Evolutionary conservation across 1,140 invertebrate genomes (phyloP), one percentile per base, ranked within the genome.

Genomic region (Drosophila punjabiensis): DNA sequence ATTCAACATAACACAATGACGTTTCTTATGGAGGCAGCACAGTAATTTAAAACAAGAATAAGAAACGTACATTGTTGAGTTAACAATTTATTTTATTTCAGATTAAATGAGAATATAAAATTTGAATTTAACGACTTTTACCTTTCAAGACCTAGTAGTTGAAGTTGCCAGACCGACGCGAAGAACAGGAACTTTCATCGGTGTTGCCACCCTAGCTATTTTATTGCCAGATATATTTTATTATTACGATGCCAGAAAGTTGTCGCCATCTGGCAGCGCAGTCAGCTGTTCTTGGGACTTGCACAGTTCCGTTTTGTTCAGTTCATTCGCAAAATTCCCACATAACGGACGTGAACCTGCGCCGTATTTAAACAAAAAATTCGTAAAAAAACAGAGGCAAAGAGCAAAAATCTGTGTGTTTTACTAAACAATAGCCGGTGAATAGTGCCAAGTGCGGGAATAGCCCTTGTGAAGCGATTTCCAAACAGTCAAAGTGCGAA

Each of bases 261-360:
- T 32, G 5, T 4, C 3, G 2, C n/a, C 4, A 18, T 55, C 32
- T 70, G 47, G 37, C 62, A 67, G 37, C 30, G 6, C 28, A 10
- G 13, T 56, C 73, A 76, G 73, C 73, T 76, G 73, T 47, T 71
- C 13, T n/a, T 30, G 20, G 13, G 30, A 35, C 37, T 68, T 55
- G 28, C 47, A 13, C 37, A 20, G 47, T 67, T 59, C 45, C 52
- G 41, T 71, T 59, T 33, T 73, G 67, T 71, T 50, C 67, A 73
- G 50, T 76, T 52, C 11, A 28, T 75, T 65, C 70, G 60, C 69
- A 39, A 16, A 43, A 43, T 53, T 52, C 60, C 64, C n/a, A 45
- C 52, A 73, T 67, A 65, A 64, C 47, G 59, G 83, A 81, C 33
- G 64, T 71, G 4, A 13, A 3, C 9, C 16, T 65, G 48, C 69